These are phyloP conservation scores for Elanoides forficatus DNA, from an alignment of 2,113 vertebrate species.

Conservation along the genomic window DNA sequence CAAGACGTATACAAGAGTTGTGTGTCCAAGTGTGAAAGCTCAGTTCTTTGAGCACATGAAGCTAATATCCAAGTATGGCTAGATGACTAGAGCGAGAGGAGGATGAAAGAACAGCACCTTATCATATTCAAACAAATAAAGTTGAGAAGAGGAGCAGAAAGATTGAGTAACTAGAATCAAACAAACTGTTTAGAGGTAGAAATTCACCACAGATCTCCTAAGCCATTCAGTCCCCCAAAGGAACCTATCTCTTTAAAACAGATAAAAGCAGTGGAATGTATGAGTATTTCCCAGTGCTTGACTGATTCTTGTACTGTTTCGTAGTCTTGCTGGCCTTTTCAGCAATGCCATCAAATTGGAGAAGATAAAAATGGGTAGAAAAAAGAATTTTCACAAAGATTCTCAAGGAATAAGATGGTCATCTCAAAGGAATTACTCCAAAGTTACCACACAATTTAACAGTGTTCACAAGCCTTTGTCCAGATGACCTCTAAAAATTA, in stretches of 20 bases:
- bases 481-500: not conserved
- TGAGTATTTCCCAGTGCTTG: not conserved
- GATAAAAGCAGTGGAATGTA: not conserved
- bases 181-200: not conserved
- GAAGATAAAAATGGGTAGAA: not conserved
- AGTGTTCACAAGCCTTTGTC: not conserved
- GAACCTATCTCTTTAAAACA: not conserved
- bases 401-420: not conserved
- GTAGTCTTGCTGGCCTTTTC: not conserved
- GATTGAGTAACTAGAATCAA: not conserved
- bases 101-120: not conserved
- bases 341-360: not conserved
- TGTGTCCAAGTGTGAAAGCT: not conserved
- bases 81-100: not conserved
- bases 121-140: not conserved
- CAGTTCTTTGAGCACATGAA: not conserved
- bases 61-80: not conserved
- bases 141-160: not conserved
- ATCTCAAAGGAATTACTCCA: not conserved
- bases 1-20: not conserved
- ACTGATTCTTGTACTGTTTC: not conserved
- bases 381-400: not conserved
- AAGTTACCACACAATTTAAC: not conserved
- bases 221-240: not conserved
- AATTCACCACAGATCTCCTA: not conserved